A percentile compares a stretch with the other conserved stretches of the same genome.
phyloP scores from a whole-genome alignment of 2,888 invertebrate genomes.

The Phanerotoma sp. region DNA sequence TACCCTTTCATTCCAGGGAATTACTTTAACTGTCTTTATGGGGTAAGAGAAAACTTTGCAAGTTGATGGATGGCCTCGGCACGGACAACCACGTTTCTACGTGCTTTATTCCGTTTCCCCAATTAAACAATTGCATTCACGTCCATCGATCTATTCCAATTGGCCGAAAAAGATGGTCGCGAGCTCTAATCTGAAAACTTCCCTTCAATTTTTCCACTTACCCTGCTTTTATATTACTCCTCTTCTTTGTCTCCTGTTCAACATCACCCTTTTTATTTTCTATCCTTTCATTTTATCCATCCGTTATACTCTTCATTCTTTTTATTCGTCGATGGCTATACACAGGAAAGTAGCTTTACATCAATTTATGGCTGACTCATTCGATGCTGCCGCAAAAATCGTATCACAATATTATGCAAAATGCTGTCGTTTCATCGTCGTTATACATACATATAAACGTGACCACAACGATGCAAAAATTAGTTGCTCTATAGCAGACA shows the following conservation, averaged over 20 bases:
- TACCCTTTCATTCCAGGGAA: background rate
- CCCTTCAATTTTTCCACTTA: background rate
- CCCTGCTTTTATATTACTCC: background rate
- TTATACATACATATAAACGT: no score
- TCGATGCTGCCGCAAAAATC: background rate
- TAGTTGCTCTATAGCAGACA: background rate
- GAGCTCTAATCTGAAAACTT: conserved; percentile 9
- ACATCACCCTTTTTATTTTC: conserved; percentile 2
- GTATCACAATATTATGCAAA: conserved; percentile 7
- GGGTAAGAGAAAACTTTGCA: conserved; percentile 3
- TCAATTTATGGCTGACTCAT: conserved; percentile 35
- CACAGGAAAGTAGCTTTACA: conserved; percentile 31
- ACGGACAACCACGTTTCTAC: conserved; percentile 29
- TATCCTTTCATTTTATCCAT: conserved; percentile 14
- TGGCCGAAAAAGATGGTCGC: conserved; percentile 21
- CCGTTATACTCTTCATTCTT: background rate
- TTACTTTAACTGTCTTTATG: conserved; percentile 2
- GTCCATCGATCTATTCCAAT: conserved; percentile 46
- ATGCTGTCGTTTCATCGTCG: conserved; percentile 12
- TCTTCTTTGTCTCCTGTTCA: background rate
- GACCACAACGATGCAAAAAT: conserved; percentile 15
- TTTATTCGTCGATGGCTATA: conserved; percentile 6
- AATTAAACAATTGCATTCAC: conserved; percentile 57
- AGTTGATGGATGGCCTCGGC: conserved; percentile 20
- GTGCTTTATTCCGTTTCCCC: conserved; percentile 48